Evolutionary conservation across 2,888 invertebrate genomes (phyloP).

Genomic region (Pseudanteris insignis): DNA sequence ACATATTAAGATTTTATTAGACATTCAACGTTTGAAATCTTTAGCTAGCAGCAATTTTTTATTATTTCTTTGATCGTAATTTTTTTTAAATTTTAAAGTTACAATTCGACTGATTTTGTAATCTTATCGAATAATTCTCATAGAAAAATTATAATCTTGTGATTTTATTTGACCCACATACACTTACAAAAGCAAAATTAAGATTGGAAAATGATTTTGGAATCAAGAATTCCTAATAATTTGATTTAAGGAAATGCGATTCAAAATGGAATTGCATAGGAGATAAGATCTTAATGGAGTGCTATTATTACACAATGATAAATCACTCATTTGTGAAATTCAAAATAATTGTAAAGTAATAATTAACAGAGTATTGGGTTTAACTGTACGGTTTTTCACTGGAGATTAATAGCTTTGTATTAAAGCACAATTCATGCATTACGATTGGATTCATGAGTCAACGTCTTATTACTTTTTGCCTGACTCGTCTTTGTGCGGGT

Average conservation of each 20-base stretch:
- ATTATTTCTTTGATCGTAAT: too few species aligned
- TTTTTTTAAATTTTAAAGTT: too few species aligned
- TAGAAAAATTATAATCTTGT: too few species aligned
- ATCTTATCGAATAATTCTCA: too few species aligned
- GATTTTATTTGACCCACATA: too few species aligned
- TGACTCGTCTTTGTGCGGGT: not conserved
- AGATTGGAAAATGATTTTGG: too few species aligned
- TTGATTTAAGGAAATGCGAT: conserved; percentile 17
- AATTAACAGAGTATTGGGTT: conserved; percentile 3
- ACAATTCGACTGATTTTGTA: too few species aligned
- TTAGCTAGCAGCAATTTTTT: too few species aligned
- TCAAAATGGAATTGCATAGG: conserved; percentile 15
- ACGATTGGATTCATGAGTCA: not conserved
- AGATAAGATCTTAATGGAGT: conserved; percentile 16
- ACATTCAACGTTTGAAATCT: too few species aligned
- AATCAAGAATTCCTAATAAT: conserved; percentile 13
- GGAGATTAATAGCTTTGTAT: not conserved
- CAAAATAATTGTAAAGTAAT: conserved; percentile 16
- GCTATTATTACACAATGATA: conserved; percentile 15
- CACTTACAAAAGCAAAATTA: too few species aligned
- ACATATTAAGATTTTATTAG: too few species aligned
- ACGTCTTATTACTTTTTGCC: not conserved
- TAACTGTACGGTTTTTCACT: not conserved
- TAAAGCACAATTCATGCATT: conserved; percentile 3
- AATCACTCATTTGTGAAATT: conserved; percentile 15